These are phyloP conservation scores for Drosophila neutralis DNA, from an alignment of 2,888 invertebrate species.

Conservation along the genomic window DNA sequence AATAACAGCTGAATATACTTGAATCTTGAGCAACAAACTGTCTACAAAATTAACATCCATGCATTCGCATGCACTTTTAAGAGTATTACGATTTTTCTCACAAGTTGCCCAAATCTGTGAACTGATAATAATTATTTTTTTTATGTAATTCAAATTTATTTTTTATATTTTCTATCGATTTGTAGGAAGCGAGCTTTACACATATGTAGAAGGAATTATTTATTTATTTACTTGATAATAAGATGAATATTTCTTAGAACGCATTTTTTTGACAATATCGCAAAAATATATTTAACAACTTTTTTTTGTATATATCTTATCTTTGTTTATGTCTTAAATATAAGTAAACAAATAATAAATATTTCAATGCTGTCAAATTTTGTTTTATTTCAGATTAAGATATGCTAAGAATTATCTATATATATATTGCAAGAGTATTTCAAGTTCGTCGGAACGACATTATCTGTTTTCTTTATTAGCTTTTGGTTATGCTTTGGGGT, in stretches of 20 bases:
- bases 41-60: conserved; percentile 59
- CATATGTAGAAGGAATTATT: background rate
- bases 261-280: background rate
- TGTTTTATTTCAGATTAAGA: background rate
- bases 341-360: background rate
- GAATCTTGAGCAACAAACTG: conserved; percentile 37
- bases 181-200: background rate
- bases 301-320: background rate
- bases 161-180: background rate
- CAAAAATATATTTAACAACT: background rate
- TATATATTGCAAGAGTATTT: conserved; percentile 13
- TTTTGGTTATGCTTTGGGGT: conserved; percentile 6
- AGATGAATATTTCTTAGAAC: background rate
- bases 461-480: conserved; percentile 28
- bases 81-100: background rate
- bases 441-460: background rate
- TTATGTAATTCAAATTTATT: background rate
- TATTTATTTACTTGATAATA: background rate
- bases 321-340: background rate
- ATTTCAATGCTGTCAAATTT: background rate
- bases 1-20: conserved; percentile 7
- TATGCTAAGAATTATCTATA: background rate
- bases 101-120: background rate
- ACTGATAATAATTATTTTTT: background rate
- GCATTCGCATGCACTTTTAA: background rate